Percentiles rank a stretch among this genome's conserved stretches.
Evolutionary conservation across 2,797 vertebrate genomes (phyloP).

Genomic region (Scomberomorus guttatus): DNA sequence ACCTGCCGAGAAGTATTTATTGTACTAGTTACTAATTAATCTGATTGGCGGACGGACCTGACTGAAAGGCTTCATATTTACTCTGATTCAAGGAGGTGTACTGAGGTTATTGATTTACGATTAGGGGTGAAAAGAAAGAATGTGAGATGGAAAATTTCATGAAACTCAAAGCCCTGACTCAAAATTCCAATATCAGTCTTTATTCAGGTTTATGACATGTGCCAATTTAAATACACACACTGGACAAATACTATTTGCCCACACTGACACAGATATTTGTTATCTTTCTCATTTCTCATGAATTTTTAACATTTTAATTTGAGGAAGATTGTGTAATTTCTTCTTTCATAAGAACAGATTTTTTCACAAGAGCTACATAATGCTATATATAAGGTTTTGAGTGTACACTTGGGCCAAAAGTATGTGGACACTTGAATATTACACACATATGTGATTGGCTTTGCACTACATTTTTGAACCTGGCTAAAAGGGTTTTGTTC

Average conservation of each 20-base stretch:
- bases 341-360: neutral
- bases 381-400: too few relatives aligned
- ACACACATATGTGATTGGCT: too few relatives aligned
- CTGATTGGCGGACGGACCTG: constrained; percentile 19
- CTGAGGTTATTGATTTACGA: constrained; percentile 56
- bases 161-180: constrained; percentile 8
- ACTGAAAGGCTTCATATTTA: constrained; percentile 50
- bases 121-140: constrained; percentile 58
- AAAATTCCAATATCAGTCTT: constrained; percentile 1
- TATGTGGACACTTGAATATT: too few relatives aligned
- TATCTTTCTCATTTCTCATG: neutral
- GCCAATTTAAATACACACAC: neutral
- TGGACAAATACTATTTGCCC: neutral
- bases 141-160: constrained; percentile 26
- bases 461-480: too few relatives aligned
- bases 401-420: too few relatives aligned
- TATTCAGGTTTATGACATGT: neutral
- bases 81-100: constrained; percentile 33
- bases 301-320: neutral
- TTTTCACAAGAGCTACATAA: neutral
- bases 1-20: constrained; percentile 67
- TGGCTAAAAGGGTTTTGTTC: too few relatives aligned
- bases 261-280: neutral
- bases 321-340: neutral
- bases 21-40: constrained; percentile 81